Evolutionary conservation across 1,140 invertebrate species (phyloP).

Genomic region (Uloborus diversus): DNA sequence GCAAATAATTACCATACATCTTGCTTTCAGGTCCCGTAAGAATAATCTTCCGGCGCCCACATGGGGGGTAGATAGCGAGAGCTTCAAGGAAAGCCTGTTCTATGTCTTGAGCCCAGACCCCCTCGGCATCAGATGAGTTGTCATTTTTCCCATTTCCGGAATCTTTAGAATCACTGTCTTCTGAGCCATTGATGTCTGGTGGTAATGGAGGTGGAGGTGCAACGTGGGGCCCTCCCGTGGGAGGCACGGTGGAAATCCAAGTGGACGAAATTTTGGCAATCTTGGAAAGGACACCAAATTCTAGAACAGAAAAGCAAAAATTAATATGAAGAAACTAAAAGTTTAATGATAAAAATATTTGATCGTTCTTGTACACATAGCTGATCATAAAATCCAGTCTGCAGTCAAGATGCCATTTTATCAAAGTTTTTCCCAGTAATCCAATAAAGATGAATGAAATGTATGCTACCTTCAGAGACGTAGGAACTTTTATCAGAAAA

Average conservation of each 20-base stretch:
- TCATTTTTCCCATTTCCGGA: slow-evolving; percentile 65
- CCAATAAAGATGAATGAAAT: too few relatives aligned
- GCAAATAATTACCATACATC: slow-evolving; percentile 95
- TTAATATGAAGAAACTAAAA: background rate
- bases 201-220: slow-evolving; percentile 60
- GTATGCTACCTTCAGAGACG: too few relatives aligned
- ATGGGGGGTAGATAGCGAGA: slow-evolving; percentile 98
- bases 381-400: too few relatives aligned
- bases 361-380: too few relatives aligned
- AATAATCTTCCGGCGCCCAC: slow-evolving; percentile 98
- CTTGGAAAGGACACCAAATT: background rate
- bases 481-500: too few relatives aligned
- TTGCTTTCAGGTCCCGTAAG: slow-evolving; percentile 99
- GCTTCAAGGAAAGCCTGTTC: slow-evolving; percentile 99
- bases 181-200: slow-evolving; percentile 65
- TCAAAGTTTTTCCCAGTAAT: too few relatives aligned
- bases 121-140: slow-evolving; percentile 95
- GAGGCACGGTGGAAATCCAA: slow-evolving; percentile 77
- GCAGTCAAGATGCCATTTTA: too few relatives aligned
- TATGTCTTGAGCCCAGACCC: slow-evolving; percentile 99
- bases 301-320: background rate
- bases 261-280: slow-evolving; percentile 81
- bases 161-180: slow-evolving; percentile 60
- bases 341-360: too few relatives aligned
- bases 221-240: slow-evolving; percentile 69